phyloP scores from a whole-genome alignment of 64 coral and sea anemone species.

The Montipora efflorescens region DNA sequence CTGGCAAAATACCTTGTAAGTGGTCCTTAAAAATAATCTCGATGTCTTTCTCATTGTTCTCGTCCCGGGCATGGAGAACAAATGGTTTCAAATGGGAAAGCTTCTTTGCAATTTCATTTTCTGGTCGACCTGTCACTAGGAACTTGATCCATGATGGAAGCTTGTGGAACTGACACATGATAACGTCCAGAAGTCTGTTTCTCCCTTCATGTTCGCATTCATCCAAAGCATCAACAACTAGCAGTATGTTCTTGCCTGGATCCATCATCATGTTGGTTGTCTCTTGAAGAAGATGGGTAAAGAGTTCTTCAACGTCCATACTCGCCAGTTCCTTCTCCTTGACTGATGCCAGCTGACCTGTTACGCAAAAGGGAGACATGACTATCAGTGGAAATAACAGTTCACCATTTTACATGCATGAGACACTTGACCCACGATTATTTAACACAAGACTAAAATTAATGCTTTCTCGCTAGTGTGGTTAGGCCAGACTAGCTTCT shows the following conservation, averaged over 20 bases:
- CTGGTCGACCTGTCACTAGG: slow-evolving; percentile 73
- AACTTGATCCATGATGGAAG: slow-evolving; percentile 78
- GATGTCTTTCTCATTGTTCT: slow-evolving; percentile 69
- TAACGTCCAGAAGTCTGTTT: slow-evolving; percentile 51
- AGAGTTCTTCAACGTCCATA: slow-evolving; percentile 63
- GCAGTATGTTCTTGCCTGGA: slow-evolving; percentile 44
- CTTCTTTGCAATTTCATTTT: slow-evolving; percentile 42
- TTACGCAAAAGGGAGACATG: neutral
- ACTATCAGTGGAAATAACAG: no score
- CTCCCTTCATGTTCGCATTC: slow-evolving; percentile 61
- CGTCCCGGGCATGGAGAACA: slow-evolving; percentile 18
- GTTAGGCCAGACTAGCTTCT: no score
- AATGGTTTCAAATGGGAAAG: slow-evolving; percentile 9
- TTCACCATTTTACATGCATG: no score
- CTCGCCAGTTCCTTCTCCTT: slow-evolving; percentile 19
- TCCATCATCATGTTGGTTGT: slow-evolving; percentile 59
- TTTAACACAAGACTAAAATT: no score
- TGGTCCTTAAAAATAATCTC: slow-evolving; percentile 34
- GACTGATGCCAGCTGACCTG: slow-evolving; percentile 24
- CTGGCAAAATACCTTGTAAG: slow-evolving; percentile 21
- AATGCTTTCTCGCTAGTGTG: no score
- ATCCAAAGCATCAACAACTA: slow-evolving; percentile 79
- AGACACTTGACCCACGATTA: no score
- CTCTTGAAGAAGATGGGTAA: slow-evolving; percentile 70
- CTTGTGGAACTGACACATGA: slow-evolving; percentile 60